Conservation (phyloP, 2,888 invertebrate species). For the Orchestes rusci region DNA sequence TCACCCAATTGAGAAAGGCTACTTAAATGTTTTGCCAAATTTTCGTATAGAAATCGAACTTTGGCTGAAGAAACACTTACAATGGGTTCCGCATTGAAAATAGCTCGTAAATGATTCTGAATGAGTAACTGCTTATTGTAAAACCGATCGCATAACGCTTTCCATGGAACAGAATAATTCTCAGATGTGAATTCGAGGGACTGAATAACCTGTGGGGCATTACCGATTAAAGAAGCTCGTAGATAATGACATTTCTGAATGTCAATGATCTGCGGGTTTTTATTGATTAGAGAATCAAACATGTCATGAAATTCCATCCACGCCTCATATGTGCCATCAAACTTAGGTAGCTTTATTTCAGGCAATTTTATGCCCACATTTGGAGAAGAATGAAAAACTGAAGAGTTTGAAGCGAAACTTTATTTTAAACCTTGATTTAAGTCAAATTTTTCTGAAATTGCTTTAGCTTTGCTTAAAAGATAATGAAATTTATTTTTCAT, state of each 20-base stretch:
- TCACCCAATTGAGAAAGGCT: conserved; percentile 22
- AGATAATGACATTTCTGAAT: conserved; percentile 23
- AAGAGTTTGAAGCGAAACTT: too few relatives aligned
- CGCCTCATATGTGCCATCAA: conserved; percentile 16
- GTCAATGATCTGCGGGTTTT: conserved; percentile 13
- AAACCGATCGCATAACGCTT: conserved; percentile 17
- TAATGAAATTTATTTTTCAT: conserved; percentile 14
- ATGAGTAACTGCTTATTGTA: conserved; percentile 16
- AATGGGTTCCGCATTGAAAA: conserved; percentile 8
- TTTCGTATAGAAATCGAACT: conserved; percentile 4
- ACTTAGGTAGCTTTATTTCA: too few relatives aligned
- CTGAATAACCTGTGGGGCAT: conserved; percentile 15
- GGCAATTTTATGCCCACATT: too few relatives aligned
- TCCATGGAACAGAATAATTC: conserved; percentile 8
- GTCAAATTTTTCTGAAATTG: neutral
- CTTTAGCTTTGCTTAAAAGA: conserved; percentile 11
- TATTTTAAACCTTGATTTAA: too few relatives aligned
- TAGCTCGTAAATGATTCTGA: conserved; percentile 18
- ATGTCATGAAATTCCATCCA: conserved; percentile 22
- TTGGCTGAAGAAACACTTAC: neutral
- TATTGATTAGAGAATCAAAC: conserved; percentile 20
- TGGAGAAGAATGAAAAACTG: too few relatives aligned
- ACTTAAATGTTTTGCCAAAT: conserved; percentile 13
- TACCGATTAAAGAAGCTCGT: conserved; percentile 9
- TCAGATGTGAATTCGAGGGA: conserved; percentile 12